Base-by-base conservation (phyloP, 2,797 vertebrate genomes). In the Myotis findleyi region DNA sequence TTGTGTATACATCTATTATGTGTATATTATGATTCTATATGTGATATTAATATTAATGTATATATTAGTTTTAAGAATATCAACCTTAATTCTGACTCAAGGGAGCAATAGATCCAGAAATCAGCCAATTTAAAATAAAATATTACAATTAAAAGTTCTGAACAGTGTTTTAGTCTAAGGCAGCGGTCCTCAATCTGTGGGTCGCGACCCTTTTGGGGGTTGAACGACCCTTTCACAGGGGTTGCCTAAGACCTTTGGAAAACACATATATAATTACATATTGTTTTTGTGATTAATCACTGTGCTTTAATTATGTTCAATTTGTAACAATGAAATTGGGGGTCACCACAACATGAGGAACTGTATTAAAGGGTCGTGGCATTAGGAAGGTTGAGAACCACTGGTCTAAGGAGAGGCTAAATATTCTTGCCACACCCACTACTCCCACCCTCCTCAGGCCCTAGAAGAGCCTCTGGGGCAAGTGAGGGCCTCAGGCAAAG, bases 81-180 rank as follows among this genome's bases (percentile, higher is more conserved):
- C 7, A 71, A 38, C 36, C 44, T 64, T 68, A 86, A 80, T 59
- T 79, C 30, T 91, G 47, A 76, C 55, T 53, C 1, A 73, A 62
- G 5, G n/a, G 7, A 73, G n/a, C 83, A 72, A 55, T 36, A 68
- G 7, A 86, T 66, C 5, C 20, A 79, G 11, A 8, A 91, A 30
- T 68, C 33, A 81, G 3, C 57, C 25, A 4, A 3, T 81, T 85
- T 89, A 44, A 69, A 77, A 64, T 94, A 53, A 96, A 71, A 69
- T 21, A 72, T 21, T 33, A 18, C 27, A 72, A 49, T 81, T 49
- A 18, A 89, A 79, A 7, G 53, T 59, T n/a, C 41, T 92, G 44
- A 27, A 49, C 33, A 2, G 36, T 23, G 5, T 9, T 62, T 84
- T 88, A 77, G 33, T 79, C 33, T 93, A 38, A 38, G 38, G 38